Conservation (phyloP, 2,888 invertebrate genomes). For the Helobdella robusta region DNA sequence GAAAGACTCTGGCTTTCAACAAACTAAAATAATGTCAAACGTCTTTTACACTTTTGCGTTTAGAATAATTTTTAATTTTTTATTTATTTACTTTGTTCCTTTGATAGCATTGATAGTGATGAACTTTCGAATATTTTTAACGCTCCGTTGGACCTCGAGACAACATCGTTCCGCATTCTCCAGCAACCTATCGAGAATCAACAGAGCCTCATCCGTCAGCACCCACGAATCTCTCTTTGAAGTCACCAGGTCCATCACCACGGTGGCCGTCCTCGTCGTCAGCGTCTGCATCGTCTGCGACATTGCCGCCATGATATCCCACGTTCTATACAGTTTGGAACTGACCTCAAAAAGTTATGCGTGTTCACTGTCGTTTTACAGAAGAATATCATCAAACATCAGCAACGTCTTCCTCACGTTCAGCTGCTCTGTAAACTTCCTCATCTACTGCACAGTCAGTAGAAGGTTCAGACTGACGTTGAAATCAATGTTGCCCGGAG, state of each 20-base stretch:
- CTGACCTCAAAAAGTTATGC: background rate
- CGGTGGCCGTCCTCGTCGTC: conserved; percentile 32
- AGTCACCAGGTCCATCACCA: conserved; percentile 27
- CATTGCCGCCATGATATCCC: conserved; percentile 31
- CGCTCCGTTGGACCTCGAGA: conserved; percentile 20
- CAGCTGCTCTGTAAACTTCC: conserved; percentile 34
- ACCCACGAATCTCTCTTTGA: background rate
- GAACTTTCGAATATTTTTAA: conserved; percentile 30
- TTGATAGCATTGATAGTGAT: conserved; percentile 30
- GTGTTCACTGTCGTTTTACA: conserved; percentile 20
- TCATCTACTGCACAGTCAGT: conserved; percentile 35
- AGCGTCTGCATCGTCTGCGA: conserved; percentile 31
- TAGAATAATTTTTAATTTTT: conserved; percentile 31
- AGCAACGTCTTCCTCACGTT: conserved; percentile 34
- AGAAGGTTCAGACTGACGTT: conserved; percentile 27
- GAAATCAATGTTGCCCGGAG: no score
- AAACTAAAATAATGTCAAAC: conserved; percentile 26
- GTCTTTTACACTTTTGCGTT: conserved; percentile 31
- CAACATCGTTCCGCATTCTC: conserved; percentile 13
- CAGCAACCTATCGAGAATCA: background rate
- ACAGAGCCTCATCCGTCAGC: background rate
- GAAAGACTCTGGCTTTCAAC: conserved; percentile 6
- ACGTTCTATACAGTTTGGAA: conserved; percentile 32
- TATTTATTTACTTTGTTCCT: conserved; percentile 33
- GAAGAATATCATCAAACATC: conserved; percentile 29